Base-by-base conservation (phyloP, 2,113 vertebrate species). In the Pterocles burchelli region DNA sequence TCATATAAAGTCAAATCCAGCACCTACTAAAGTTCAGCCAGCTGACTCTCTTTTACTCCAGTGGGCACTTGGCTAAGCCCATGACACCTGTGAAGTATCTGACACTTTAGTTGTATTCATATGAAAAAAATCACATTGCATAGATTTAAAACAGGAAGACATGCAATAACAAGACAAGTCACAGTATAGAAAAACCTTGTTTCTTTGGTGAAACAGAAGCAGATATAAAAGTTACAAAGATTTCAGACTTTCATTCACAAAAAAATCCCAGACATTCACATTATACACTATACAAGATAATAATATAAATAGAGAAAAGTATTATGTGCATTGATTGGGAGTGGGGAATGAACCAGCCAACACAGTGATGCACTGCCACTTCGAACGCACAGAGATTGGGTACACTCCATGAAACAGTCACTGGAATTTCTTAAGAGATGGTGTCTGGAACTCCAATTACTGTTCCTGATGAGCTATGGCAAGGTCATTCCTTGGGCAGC, bases 171-270 rank as follows among this genome's bases (percentile, higher is more conserved):
- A 97, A 98, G 98, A 98, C 97, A 97, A 98, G 96, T 96, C 97
- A 98, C 95, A 97, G 96, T 97, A 96, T 97, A 98, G 97, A 98
- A 98, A 98, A 98, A 98, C 98, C 98, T 98, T 98, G 98, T 99
- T 99, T 99, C 98, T 99, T 99, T 99, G 98, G 98, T 99, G 98
- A 98, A 98, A 98, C 98, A 98, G 97, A 98, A 98, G 97, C 97
- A 98, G 95, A 96, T 98, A 98, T 98, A 98, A 98, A 98, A 98
- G 97, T 98, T 98, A 98, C 97, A 98, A 98, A 98, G 97, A 94
- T 97, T 98, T 98, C 98, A 98, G 97, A 97, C 96, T 98, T 98
- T 97, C 96, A 98, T 98, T 98, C 98, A 99, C 98, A 98, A 98
- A 98, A 96, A 97, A 97, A 89, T 41, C 41, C 48, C 97, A 98